Evolutionary conservation across 2,797 vertebrate genomes (phyloP), one percentile per base, ranked within the genome.

Genomic region (Lacerta bilineata): DNA sequence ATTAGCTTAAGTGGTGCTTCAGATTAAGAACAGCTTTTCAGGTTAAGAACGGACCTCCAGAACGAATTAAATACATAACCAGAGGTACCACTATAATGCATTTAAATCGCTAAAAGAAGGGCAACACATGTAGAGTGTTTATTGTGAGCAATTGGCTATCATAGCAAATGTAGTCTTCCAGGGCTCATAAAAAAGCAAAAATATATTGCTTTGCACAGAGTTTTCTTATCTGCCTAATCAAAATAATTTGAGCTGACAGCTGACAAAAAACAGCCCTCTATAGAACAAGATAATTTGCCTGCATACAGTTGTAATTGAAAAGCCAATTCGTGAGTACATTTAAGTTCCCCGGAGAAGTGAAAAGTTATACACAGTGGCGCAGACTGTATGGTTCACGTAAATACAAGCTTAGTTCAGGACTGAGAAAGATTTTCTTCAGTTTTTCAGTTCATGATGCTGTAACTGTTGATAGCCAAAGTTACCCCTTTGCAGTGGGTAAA

Each of bases 191-290:
- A 17, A n/a, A 90, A 84, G 80, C 64, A 33, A 39, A 88, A 15
- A 29, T 76, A 80, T 68, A 1, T 46, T 27, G 5, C 55, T 41
- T 92, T 86, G 79, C 84, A 90, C 66, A 93, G n/a, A 66, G 23
- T 69, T 88, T 91, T 74, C 76, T 82, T 81, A 90, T 80, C 87
- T 82, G 41, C 84, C 59, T 27, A 83, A 88, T 88, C 91, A 85
- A 59, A 87, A 92, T 59, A 0, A 89, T 85, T 74, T 91, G 69
- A 90, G 71, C 64, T 90, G 94, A 91, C 76, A 91, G 77, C 50
- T 89, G 78, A 92, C 43, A 89, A 85, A 55, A 80, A 84, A 66
- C 66, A 89, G 27, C 6, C 82, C 50, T 75, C n/a, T 83, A 78
- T 50, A 88, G 83, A 90, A 90, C 55, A 86, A 91, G 83, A 33